Evolutionary conservation across 2,888 invertebrate genomes (phyloP).

Genomic region (Callimorpha dominula): DNA sequence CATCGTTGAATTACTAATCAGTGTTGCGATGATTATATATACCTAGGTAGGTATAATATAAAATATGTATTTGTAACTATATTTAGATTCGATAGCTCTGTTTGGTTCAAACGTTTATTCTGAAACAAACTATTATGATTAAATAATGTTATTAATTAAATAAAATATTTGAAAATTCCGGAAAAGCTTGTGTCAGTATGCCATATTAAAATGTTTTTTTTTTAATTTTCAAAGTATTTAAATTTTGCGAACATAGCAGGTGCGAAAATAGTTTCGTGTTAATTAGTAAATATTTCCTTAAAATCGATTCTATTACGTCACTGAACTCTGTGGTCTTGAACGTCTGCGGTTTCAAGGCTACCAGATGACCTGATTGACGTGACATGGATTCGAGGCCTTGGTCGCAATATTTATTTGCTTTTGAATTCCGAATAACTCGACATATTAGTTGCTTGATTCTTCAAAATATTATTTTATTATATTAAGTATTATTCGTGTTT

Average conservation of each 20-base stretch:
- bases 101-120: neutral
- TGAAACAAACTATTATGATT: neutral
- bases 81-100: neutral
- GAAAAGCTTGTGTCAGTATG: neutral
- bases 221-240: neutral
- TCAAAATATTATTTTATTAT: neutral
- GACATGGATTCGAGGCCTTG: slow-evolving; percentile 28
- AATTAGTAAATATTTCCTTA: slow-evolving; percentile 8
- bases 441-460: slow-evolving; percentile 7
- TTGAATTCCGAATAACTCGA: neutral
- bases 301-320: slow-evolving; percentile 40
- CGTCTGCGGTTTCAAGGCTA: slow-evolving; percentile 45
- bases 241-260: neutral
- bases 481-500: too few relatives aligned
- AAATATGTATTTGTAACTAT: neutral
- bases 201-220: neutral
- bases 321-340: slow-evolving; percentile 39
- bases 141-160: neutral
- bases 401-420: slow-evolving; percentile 27
- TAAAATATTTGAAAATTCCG: neutral
- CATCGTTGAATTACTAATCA: neutral
- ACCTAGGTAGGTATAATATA: neutral
- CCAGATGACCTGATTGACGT: slow-evolving; percentile 40
- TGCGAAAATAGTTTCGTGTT: neutral
- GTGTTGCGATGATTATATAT: neutral